Conservation (phyloP, 2,888 invertebrate species). For the Antheraea assamensis region DNA sequence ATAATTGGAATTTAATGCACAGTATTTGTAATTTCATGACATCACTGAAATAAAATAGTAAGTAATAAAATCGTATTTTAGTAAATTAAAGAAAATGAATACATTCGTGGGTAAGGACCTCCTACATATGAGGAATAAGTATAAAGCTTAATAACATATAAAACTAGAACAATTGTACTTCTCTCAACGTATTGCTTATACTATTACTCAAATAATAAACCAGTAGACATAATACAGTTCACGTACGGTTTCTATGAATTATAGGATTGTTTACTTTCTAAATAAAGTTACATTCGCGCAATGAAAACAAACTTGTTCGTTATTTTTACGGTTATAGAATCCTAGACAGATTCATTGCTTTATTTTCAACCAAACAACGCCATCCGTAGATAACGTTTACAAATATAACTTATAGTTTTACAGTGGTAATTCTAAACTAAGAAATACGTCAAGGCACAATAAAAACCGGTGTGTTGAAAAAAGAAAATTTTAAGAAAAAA, state of each 20-base stretch:
- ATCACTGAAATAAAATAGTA: not conserved
- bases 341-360: conserved; percentile 1
- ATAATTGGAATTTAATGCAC: no score
- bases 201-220: conserved; percentile 7
- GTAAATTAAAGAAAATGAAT: no score
- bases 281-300: conserved; percentile 47
- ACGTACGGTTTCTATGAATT: conserved; percentile 3
- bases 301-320: conserved; percentile 51
- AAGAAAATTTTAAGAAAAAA: no score
- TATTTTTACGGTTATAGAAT: conserved; percentile 38
- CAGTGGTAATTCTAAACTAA: not conserved
- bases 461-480: not conserved
- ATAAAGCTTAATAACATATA: not conserved
- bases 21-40: no score
- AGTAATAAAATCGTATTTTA: no score
- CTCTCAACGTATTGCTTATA: not conserved
- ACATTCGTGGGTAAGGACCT: not conserved
- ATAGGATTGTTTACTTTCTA: conserved; percentile 56
- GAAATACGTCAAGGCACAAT: no score
- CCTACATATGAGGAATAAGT: not conserved
- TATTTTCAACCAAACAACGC: not conserved
- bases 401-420: not conserved
- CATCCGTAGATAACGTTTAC: not conserved
- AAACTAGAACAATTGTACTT: not conserved
- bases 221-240: not conserved